These are phyloP conservation scores for Cardiocondyla obscurior DNA, from an alignment of 1,140 invertebrate species.

Conservation along the genomic window DNA sequence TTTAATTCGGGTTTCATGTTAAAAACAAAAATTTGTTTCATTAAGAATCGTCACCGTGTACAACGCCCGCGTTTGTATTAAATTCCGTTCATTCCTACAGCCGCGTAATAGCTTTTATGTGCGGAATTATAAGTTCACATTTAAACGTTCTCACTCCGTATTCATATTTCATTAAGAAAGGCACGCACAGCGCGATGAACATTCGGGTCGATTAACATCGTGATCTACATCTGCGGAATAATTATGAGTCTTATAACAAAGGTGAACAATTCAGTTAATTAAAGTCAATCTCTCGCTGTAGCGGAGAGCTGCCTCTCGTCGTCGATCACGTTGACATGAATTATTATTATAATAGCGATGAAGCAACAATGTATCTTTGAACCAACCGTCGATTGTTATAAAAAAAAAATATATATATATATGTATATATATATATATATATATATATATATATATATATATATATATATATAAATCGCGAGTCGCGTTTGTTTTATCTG, in stretches of 20 bases:
- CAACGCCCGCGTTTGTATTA: conserved; percentile 9
- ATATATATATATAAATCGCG: neutral
- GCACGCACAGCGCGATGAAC: conserved; percentile 26
- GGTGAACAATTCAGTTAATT: conserved; percentile 61
- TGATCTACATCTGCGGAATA: conserved; percentile 35
- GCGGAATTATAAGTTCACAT: conserved; percentile 21
- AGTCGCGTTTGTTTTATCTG: neutral
- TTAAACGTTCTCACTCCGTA: conserved; percentile 1
- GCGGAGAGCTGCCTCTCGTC: neutral
- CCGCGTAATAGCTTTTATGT: conserved; percentile 6
- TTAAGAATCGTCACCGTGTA: neutral
- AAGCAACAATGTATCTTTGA: conserved; percentile 5
- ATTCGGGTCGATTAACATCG: conserved; percentile 52
- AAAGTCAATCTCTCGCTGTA: conserved; percentile 44
- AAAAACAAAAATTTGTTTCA: conserved; percentile 1
- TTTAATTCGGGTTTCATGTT: conserved; percentile 14
- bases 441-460: no score
- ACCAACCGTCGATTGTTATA: neutral
- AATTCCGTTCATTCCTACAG: conserved; percentile 14
- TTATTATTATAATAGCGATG: neutral
- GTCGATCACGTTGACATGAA: neutral
- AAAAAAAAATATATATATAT: no score
- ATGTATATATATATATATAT: no score
- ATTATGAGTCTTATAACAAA: conserved; percentile 29
- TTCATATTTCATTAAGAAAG: conserved; percentile 9